These are phyloP conservation scores for Sepioteuthis lessoniana DNA, from an alignment of 2,888 invertebrate species.

Conservation along the genomic window DNA sequence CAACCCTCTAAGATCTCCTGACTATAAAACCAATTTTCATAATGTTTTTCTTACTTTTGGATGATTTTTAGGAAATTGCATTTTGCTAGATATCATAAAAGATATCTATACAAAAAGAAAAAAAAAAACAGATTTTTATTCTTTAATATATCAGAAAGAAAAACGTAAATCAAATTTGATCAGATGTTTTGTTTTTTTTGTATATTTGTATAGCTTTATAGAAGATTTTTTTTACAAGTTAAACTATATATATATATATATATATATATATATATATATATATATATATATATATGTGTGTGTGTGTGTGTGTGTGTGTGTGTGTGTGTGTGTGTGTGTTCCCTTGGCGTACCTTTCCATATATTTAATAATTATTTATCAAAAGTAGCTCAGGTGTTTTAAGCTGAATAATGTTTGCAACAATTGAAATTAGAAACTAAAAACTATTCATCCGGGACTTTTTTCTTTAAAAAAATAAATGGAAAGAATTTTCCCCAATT, in stretches of 20 bases:
- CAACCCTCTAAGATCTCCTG: background rate
- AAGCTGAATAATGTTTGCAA: slow-evolving; percentile 33
- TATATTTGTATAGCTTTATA: background rate
- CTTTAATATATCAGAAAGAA: background rate
- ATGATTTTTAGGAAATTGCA: background rate
- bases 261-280: background rate
- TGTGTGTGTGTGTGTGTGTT: background rate
- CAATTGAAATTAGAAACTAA: background rate
- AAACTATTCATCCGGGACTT: background rate
- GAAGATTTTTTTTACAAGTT: background rate
- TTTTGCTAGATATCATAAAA: background rate
- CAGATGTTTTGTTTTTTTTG: background rate
- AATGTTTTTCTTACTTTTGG: background rate
- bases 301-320: background rate
- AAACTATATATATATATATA: background rate
- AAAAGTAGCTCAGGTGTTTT: slow-evolving; percentile 21
- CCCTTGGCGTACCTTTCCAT: background rate
- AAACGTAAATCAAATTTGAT: background rate
- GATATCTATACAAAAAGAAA: background rate
- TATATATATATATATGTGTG: background rate
- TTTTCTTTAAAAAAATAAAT: background rate
- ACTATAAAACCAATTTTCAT: background rate
- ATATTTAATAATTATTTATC: slow-evolving; percentile 20
- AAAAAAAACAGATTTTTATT: background rate
- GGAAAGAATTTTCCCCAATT: background rate